Conservation (phyloP, 1,140 invertebrate genomes). For the Papilio xuthus region DNA sequence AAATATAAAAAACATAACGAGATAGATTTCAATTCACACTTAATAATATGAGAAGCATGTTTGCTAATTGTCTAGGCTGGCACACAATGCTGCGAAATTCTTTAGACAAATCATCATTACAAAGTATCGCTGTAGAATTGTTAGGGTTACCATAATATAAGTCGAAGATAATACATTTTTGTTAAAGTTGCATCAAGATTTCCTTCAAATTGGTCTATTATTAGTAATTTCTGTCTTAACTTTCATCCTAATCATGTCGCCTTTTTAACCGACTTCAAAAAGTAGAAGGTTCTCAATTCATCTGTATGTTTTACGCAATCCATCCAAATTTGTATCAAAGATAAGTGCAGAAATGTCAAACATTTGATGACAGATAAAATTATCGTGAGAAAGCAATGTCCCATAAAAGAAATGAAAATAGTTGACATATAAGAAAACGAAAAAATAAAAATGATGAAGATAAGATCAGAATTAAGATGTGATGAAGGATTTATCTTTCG, state of each 20-base stretch:
- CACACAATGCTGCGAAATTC: conserved; percentile 11
- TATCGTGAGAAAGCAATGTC: conserved; percentile 5
- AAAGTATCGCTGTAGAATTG: background rate
- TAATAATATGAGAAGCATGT: background rate
- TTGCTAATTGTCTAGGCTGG: conserved; percentile 9
- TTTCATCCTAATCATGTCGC: no score
- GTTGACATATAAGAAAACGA: background rate
- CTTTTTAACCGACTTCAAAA: no score
- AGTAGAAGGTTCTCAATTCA: no score
- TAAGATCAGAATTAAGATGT: conserved; percentile 18
- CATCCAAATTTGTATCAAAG: background rate
- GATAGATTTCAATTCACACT: background rate
- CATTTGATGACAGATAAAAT: background rate
- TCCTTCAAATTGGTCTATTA: no score
- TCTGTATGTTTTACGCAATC: no score
- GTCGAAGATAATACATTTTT: background rate
- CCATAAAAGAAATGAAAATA: background rate
- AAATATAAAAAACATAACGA: background rate
- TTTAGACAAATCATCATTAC: background rate
- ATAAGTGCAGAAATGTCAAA: background rate
- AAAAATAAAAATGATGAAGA: conserved; percentile 5
- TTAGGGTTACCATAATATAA: conserved; percentile 5
- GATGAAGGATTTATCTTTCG: background rate
- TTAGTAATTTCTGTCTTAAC: no score
- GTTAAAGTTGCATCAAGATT: background rate